Evolutionary conservation across 1,140 invertebrate genomes (phyloP).

Genomic region (Euborellia annulipes): DNA sequence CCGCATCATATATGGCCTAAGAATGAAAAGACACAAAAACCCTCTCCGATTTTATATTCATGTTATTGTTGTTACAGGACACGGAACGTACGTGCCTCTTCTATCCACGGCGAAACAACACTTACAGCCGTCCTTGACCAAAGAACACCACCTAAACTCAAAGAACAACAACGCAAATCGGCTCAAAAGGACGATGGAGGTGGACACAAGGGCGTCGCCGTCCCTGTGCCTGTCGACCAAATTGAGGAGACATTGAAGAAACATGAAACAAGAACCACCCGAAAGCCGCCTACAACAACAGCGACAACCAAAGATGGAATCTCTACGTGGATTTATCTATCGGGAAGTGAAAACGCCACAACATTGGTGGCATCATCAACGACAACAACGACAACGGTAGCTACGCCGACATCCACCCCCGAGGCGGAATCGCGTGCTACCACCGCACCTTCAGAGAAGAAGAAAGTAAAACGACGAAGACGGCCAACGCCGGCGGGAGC

Average conservation of each 20-base stretch:
- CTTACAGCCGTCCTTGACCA: constrained; percentile 24
- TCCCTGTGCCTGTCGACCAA: constrained; percentile 34
- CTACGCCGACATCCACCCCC: constrained; percentile 4
- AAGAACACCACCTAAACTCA: constrained; percentile 42
- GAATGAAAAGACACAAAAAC: too few species aligned
- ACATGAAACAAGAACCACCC: constrained; percentile 18
- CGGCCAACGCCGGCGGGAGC: background rate
- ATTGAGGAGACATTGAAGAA: constrained; percentile 7
- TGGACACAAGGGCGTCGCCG: constrained; percentile 30
- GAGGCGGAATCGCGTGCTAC: constrained; percentile 11
- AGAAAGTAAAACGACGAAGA: constrained; percentile 14
- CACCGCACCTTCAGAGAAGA: constrained; percentile 14
- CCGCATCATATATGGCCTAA: too few species aligned
- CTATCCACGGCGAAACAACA: too few species aligned
- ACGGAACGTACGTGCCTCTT: constrained; percentile 25
- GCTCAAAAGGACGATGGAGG: constrained; percentile 18
- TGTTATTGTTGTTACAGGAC: constrained; percentile 20
- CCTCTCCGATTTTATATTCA: too few species aligned
- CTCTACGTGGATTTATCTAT: constrained; percentile 31
- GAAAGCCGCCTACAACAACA: constrained; percentile 23
- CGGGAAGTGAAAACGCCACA: constrained; percentile 25
- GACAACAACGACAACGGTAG: constrained; percentile 13
- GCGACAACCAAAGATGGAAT: constrained; percentile 46
- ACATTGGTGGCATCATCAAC: constrained; percentile 19
- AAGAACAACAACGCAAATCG: constrained; percentile 29